Percentiles rank a stretch among this genome's conserved stretches.
phyloP scores from a whole-genome alignment of 1,140 invertebrate species.

The Cryptotermes secundus region DNA sequence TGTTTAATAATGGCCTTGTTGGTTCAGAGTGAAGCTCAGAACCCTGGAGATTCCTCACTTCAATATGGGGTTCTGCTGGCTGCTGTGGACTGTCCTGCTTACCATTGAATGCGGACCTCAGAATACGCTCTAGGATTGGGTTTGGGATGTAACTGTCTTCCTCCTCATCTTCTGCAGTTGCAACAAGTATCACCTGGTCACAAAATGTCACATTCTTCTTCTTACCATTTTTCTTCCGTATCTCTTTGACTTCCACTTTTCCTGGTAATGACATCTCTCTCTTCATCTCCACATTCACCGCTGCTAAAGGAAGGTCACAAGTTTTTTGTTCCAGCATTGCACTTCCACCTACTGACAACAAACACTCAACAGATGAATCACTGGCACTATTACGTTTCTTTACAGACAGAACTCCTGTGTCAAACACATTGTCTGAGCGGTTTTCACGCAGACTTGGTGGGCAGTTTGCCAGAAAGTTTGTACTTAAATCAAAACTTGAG shows the following conservation, averaged over 20 bases:
- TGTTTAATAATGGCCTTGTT: neutral
- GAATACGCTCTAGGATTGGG: constrained; percentile 82
- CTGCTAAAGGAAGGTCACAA: neutral
- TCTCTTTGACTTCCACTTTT: constrained; percentile 43
- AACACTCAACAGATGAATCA: constrained; percentile 23
- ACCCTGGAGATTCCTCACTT: constrained; percentile 16
- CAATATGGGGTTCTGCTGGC: constrained; percentile 9
- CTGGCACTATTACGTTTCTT: constrained; percentile 23
- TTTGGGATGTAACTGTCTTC: constrained; percentile 88
- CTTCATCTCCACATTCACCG: constrained; percentile 29
- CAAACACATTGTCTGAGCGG: constrained; percentile 18
- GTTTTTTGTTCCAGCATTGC: constrained; percentile 25
- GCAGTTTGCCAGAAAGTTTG: constrained; percentile 18
- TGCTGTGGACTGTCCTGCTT: neutral
- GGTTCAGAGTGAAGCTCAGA: neutral
- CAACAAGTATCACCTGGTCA: constrained; percentile 88
- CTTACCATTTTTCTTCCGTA: constrained; percentile 61
- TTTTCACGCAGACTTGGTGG: constrained; percentile 22
- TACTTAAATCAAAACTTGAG: neutral
- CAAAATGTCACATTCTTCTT: constrained; percentile 94
- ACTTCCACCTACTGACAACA: constrained; percentile 24
- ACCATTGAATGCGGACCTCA: constrained; percentile 72
- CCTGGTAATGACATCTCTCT: constrained; percentile 38
- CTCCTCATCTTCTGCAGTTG: constrained; percentile 87
- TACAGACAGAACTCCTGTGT: constrained; percentile 24